Conservation (phyloP, 2,888 invertebrate genomes). For the Isotomurus palustris region DNA sequence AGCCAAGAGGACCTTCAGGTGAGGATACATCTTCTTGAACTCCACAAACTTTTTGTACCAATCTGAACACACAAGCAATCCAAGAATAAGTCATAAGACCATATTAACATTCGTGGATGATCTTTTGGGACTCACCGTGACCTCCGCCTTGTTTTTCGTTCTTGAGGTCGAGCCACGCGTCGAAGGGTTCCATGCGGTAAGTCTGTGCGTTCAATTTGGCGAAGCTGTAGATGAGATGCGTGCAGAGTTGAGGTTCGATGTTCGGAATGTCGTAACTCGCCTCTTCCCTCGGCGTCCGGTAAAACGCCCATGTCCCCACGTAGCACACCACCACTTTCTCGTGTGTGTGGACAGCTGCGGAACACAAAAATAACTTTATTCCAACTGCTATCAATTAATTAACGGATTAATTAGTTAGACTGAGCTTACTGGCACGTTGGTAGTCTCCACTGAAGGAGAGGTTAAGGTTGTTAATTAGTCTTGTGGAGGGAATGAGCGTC, state of each 20-base stretch:
- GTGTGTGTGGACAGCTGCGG: constrained; percentile 51
- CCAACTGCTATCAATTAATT: background rate
- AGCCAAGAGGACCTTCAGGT: constrained; percentile 67
- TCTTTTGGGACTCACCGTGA: constrained; percentile 54
- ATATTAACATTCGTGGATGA: constrained; percentile 6
- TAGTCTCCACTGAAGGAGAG: constrained; percentile 18
- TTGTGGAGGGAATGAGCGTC: no score
- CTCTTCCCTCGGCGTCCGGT: constrained; percentile 58
- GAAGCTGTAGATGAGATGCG: constrained; percentile 76
- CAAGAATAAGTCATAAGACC: background rate
- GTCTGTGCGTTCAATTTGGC: constrained; percentile 67
- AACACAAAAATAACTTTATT: background rate
- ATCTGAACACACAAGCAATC: constrained; percentile 47
- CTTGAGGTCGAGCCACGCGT: constrained; percentile 71
- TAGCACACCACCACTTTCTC: constrained; percentile 75
- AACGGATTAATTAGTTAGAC: background rate
- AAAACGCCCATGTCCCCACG: constrained; percentile 73
- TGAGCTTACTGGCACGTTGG: constrained; percentile 9
- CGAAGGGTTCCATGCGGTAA: constrained; percentile 65
- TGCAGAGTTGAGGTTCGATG: constrained; percentile 70
- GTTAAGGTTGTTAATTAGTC: constrained; percentile 6
- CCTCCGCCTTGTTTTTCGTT: constrained; percentile 61
- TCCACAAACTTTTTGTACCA: constrained; percentile 63
- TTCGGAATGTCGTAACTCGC: constrained; percentile 62
- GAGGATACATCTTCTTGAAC: constrained; percentile 63